These are phyloP conservation scores for Dicycla oo DNA, from an alignment of 2,888 invertebrate species.

Conservation along the genomic window DNA sequence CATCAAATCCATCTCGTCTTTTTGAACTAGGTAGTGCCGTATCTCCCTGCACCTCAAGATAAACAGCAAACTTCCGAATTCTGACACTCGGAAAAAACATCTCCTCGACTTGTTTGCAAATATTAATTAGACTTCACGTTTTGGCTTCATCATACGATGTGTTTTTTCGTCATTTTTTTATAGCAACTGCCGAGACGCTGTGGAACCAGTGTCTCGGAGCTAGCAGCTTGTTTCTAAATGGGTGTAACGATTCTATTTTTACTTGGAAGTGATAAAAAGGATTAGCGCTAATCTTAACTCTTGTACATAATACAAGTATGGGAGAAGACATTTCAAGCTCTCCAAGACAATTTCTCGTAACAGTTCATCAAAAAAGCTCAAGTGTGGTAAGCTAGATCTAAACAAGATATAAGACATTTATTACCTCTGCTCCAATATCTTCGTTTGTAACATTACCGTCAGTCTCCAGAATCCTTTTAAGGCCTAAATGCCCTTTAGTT, in stretches of 20 bases:
- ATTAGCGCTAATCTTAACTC: not conserved
- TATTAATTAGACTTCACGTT: constrained; percentile 69
- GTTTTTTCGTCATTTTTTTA: constrained; percentile 61
- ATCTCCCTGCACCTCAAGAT: constrained; percentile 17
- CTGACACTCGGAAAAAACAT: constrained; percentile 47
- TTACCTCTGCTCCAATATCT: not conserved
- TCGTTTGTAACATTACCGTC: not conserved
- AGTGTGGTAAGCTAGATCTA: not conserved
- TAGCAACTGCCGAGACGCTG: constrained; percentile 60
- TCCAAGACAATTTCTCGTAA: not conserved
- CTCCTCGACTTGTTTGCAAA: constrained; percentile 68
- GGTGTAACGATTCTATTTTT: constrained; percentile 20
- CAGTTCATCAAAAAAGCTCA: not conserved
- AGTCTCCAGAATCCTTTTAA: constrained; percentile 4
- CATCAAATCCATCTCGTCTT: constrained; percentile 7
- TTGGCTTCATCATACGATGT: constrained; percentile 59
- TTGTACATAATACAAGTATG: not conserved
- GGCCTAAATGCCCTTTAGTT: constrained; percentile 18
- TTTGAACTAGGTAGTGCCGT: constrained; percentile 23
- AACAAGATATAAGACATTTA: not conserved
- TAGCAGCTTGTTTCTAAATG: constrained; percentile 18
- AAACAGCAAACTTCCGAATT: constrained; percentile 56
- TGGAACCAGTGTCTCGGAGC: constrained; percentile 54
- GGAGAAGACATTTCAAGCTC: not conserved
- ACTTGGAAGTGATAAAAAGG: constrained; percentile 13